Percentiles rank a stretch among this genome's conserved stretches.
Evolutionary conservation across 2,888 invertebrate genomes (phyloP).

Genomic region (Apodemia zela): DNA sequence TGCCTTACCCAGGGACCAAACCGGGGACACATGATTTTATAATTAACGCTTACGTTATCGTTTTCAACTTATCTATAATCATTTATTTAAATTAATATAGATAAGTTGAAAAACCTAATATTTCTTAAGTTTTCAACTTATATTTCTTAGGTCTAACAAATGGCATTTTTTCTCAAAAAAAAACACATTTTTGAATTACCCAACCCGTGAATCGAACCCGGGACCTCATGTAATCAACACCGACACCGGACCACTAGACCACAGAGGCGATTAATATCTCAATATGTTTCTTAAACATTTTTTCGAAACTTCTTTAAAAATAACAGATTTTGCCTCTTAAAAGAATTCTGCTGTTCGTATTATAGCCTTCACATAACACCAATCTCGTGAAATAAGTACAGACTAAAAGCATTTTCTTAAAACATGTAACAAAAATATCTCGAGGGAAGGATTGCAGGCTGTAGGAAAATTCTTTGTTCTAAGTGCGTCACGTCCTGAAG

Average conservation of each 20-base stretch:
- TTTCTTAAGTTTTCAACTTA: too few relatives aligned
- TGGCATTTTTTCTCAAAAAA: too few relatives aligned
- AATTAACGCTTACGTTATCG: too few relatives aligned
- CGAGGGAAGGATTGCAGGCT: slow-evolving; percentile 43
- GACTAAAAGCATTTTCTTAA: slow-evolving; percentile 22
- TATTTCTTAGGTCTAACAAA: not conserved
- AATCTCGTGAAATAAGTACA: slow-evolving; percentile 20
- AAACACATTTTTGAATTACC: too few relatives aligned
- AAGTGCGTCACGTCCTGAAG: slow-evolving; percentile 64
- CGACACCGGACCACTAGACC: too few relatives aligned
- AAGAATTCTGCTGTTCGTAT: not conserved
- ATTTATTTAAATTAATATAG: too few relatives aligned
- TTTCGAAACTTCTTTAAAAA: not conserved
- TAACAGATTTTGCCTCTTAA: not conserved
- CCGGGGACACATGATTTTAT: too few relatives aligned
- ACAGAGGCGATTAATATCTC: not conserved
- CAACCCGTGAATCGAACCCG: too few relatives aligned
- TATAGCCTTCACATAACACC: not conserved
- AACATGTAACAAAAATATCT: slow-evolving; percentile 26
- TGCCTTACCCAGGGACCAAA: too few relatives aligned
- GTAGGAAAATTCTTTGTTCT: slow-evolving; percentile 56
- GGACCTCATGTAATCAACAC: too few relatives aligned
- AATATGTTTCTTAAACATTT: not conserved
- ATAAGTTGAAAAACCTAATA: too few relatives aligned
- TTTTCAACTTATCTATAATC: not conserved